Conservation (phyloP, 2,888 invertebrate genomes). For the Drosophila tanythrix region DNA sequence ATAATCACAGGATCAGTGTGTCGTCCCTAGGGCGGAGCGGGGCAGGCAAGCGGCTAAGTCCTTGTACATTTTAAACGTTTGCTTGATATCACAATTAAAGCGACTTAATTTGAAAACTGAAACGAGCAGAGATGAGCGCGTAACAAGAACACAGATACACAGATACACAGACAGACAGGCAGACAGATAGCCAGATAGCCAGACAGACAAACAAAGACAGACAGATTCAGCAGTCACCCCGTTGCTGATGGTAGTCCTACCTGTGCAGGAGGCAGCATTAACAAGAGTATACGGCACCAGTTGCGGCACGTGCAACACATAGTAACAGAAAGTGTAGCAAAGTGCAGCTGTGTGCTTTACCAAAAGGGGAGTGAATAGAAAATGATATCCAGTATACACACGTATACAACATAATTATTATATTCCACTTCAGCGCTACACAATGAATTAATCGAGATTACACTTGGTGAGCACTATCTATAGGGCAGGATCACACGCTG, state of each 20-base stretch:
- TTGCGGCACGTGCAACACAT: conserved; percentile 70
- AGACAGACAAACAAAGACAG: conserved; percentile 22
- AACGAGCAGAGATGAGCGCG: conserved; percentile 55
- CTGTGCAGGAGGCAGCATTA: conserved; percentile 52
- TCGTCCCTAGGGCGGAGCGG: conserved; percentile 16
- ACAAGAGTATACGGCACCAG: conserved; percentile 47
- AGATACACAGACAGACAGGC: conserved; percentile 17
- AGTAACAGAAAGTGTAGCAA: conserved; percentile 74
- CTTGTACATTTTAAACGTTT: conserved; percentile 68
- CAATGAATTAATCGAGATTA: conserved; percentile 79
- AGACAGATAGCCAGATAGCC: conserved; percentile 18
- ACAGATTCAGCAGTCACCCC: conserved; percentile 54
- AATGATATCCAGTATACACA: conserved; percentile 47
- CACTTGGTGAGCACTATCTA: conserved; percentile 74
- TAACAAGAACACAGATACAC: conserved; percentile 38
- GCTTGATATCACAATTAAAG: conserved; percentile 82
- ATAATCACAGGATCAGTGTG: conserved; percentile 75
- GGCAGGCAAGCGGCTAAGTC: conserved; percentile 54
- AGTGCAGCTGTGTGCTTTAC: conserved; percentile 69
- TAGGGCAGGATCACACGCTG: conserved; percentile 60
- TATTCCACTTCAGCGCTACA: conserved; percentile 79
- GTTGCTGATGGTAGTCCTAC: conserved; percentile 54
- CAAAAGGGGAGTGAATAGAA: conserved; percentile 18
- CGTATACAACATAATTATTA: conserved; percentile 75
- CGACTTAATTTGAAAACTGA: conserved; percentile 81